A percentile compares a stretch with the other conserved stretches of the same genome.
Conservation (phyloP, 2,888 invertebrate genomes). For the Auanema freiburgensis region DNA sequence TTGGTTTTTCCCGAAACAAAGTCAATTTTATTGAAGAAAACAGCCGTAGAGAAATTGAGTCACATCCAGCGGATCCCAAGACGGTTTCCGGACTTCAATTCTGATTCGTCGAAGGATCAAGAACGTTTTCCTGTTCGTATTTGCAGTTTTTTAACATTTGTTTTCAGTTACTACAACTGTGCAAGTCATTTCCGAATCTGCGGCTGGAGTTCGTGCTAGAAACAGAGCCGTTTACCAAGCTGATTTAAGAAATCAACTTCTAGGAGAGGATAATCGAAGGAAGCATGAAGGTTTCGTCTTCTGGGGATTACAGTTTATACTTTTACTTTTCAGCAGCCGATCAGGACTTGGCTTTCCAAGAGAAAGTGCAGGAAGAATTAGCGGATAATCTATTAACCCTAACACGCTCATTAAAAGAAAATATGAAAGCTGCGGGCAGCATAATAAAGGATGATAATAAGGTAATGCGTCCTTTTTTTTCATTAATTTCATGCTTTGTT, state of each 20-base stretch:
- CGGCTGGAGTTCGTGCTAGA: constrained; percentile 31
- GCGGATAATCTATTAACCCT: constrained; percentile 90
- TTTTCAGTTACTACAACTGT: not conserved
- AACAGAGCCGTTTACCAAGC: constrained; percentile 43
- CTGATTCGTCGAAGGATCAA: not conserved
- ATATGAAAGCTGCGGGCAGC: constrained; percentile 82
- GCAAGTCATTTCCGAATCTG: constrained; percentile 25
- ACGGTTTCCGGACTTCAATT: constrained; percentile 6
- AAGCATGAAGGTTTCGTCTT: constrained; percentile 10
- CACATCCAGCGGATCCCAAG: constrained; percentile 17
- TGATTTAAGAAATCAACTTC: constrained; percentile 50
- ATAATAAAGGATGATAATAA: constrained; percentile 88
- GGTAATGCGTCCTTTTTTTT: constrained; percentile 67
- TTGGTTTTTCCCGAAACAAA: constrained; percentile 15
- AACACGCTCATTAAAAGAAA: constrained; percentile 84
- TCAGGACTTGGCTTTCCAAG: constrained; percentile 81
- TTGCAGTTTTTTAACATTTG: not conserved
- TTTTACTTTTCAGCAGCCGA: constrained; percentile 67
- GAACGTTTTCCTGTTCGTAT: constrained; percentile 4
- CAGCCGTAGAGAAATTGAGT: constrained; percentile 14
- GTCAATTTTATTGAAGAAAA: constrained; percentile 11
- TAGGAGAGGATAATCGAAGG: constrained; percentile 25
- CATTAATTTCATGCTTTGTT: not conserved
- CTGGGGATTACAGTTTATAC: not conserved
- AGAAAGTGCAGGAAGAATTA: constrained; percentile 85